These are phyloP conservation scores for Pterophyllum scalare DNA, from an alignment of 2,113 vertebrate species.

Conservation along the genomic window DNA sequence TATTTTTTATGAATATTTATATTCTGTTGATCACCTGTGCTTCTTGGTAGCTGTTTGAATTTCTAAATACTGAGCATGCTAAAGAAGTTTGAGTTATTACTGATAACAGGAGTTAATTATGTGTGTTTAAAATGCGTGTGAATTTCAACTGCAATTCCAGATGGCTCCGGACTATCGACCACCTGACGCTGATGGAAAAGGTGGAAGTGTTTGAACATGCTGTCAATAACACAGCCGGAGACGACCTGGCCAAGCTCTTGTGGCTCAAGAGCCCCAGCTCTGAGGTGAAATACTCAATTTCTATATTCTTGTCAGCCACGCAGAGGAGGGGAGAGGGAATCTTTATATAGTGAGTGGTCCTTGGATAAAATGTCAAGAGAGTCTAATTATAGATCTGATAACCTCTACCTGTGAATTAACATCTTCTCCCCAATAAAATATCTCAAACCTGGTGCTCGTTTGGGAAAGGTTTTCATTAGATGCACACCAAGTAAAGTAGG, in stretches of 20 bases:
- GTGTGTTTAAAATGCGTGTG: neutral
- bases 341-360: neutral
- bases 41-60: neutral
- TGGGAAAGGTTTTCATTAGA: neutral
- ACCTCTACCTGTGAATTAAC: neutral
- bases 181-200: constrained; percentile 99
- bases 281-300: constrained; percentile 81
- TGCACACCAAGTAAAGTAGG: neutral
- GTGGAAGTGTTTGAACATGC: constrained; percentile 99
- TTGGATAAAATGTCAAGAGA: constrained; percentile 2
- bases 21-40: neutral
- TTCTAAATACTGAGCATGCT: neutral
- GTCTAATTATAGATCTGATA: neutral
- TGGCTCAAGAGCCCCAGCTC: constrained; percentile 99
- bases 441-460: neutral
- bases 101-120: neutral
- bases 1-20: neutral
- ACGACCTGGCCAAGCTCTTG: constrained; percentile 95
- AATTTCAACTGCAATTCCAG: constrained; percentile 70
- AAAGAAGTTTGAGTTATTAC: too few relatives aligned
- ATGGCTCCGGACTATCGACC: constrained; percentile 99
- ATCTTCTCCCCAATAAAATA: neutral
- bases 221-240: constrained; percentile 97
- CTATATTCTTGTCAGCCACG: neutral
- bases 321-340: neutral